Percentiles rank a stretch among this genome's conserved stretches.
Evolutionary conservation across 2,888 invertebrate genomes (phyloP).

Genomic region (Dasysyrphus tricinctus): DNA sequence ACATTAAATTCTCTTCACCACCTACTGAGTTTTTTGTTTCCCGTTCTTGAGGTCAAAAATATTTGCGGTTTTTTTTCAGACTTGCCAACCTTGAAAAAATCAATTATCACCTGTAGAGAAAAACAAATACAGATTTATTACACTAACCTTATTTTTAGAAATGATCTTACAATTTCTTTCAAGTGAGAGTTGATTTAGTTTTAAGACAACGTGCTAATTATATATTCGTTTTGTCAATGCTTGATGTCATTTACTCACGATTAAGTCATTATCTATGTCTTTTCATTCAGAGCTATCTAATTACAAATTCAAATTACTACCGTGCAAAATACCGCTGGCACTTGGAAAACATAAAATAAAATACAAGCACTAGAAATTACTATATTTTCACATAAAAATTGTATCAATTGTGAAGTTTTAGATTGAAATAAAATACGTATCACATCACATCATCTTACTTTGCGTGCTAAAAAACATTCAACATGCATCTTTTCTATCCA

Average conservation of each 20-base stretch:
- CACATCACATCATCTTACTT: constrained; percentile 8
- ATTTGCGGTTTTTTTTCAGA: background rate
- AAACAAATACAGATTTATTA: background rate
- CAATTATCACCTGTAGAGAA: background rate
- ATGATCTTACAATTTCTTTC: constrained; percentile 36
- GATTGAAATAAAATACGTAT: background rate
- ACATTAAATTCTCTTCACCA: background rate
- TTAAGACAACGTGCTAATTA: constrained; percentile 9
- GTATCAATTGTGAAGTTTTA: constrained; percentile 3
- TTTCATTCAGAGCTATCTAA: constrained; percentile 43
- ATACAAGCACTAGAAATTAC: background rate
- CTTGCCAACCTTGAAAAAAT: constrained; percentile 11
- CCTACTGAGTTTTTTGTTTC: background rate
- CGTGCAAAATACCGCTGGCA: constrained; percentile 4
- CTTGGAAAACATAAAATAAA: constrained; percentile 7
- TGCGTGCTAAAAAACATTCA: constrained; percentile 39
- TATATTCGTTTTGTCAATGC: constrained; percentile 32
- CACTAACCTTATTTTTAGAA: constrained; percentile 41
- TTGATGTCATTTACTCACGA: constrained; percentile 55
- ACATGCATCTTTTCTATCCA: constrained; percentile 12
- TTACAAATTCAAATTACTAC: constrained; percentile 54
- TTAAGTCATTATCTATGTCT: constrained; percentile 55
- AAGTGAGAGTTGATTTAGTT: constrained; percentile 22
- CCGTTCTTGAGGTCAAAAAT: background rate
- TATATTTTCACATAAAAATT: constrained; percentile 13